Evolutionary conservation across 2,888 invertebrate genomes (phyloP).

Genomic region (Antheraea yamamai): DNA sequence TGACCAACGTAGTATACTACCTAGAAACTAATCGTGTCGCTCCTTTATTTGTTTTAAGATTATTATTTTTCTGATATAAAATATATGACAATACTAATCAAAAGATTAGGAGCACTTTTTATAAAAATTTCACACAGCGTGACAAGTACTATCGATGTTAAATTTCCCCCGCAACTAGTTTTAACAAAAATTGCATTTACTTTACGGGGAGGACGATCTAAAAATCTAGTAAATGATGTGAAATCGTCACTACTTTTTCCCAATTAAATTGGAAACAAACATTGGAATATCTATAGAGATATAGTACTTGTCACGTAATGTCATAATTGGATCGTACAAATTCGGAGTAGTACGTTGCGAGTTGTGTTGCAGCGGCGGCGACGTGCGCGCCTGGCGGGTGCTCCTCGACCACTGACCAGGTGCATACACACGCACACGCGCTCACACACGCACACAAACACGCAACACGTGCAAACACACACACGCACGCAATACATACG

Average conservation of each 20-base stretch:
- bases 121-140: neutral
- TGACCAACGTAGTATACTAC: neutral
- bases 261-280: neutral
- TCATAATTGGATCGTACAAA: neutral
- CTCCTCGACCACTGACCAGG: conserved; percentile 64
- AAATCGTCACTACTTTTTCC: neutral
- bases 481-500: neutral
- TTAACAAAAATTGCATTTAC: neutral
- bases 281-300: neutral
- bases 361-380: conserved; percentile 86
- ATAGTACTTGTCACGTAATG: neutral
- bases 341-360: conserved; percentile 9
- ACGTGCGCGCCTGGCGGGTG: conserved; percentile 85
- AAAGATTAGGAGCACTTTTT: neutral
- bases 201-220: neutral
- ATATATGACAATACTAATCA: neutral
- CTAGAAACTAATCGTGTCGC: neutral
- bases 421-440: conserved; percentile 1
- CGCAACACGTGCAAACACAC: neutral
- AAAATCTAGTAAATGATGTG: neutral
- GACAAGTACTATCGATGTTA: neutral
- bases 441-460: neutral
- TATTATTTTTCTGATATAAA: neutral
- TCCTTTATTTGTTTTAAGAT: neutral
- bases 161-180: neutral